phyloP scores from a whole-genome alignment of 2,113 vertebrate species.

The Brachyistius frenatus region DNA sequence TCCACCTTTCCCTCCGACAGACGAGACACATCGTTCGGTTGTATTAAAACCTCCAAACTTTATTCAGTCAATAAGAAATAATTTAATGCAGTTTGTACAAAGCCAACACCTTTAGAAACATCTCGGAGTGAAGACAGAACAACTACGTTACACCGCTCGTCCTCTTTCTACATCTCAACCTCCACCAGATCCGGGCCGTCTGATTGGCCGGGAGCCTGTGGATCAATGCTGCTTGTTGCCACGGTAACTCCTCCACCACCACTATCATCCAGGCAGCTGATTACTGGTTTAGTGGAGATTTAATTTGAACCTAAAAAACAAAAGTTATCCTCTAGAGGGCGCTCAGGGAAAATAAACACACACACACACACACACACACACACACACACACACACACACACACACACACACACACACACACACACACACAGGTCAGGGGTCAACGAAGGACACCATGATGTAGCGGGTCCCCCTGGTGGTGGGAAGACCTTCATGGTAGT shows the following conservation, averaged over 20 bases:
- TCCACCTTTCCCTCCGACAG: no score
- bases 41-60: slow-evolving; percentile 65
- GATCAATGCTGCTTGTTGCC: background rate
- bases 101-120: slow-evolving; percentile 45
- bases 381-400: slow-evolving; percentile 18
- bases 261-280: no score
- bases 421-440: slow-evolving; percentile 81
- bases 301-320: no score
- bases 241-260: background rate
- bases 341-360: background rate
- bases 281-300: no score
- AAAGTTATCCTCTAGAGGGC: no score
- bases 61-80: slow-evolving; percentile 77
- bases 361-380: background rate
- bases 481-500: slow-evolving; percentile 93
- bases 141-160: no score
- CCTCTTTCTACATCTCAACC: no score
- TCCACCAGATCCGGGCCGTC: no score
- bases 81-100: slow-evolving; percentile 85
- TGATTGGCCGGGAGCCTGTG: no score
- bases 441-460: slow-evolving; percentile 94
- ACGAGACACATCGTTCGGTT: background rate
- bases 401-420: slow-evolving; percentile 7
- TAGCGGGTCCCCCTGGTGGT: slow-evolving; percentile 89
- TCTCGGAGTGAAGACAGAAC: background rate